phyloP scores from a whole-genome alignment of 2,113 vertebrate species.

The Daboia siamensis region DNA sequence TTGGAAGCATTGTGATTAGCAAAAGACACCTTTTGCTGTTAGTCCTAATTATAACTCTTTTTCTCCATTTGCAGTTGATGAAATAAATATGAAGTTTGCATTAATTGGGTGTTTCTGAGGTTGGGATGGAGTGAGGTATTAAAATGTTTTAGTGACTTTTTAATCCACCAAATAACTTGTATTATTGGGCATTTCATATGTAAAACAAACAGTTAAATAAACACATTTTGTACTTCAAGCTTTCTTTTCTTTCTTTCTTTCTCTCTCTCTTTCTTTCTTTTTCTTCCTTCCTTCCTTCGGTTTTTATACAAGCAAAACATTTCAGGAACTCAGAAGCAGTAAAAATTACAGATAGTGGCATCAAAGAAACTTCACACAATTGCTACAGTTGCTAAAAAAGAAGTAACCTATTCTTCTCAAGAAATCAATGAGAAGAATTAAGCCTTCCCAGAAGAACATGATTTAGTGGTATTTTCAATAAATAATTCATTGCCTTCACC shows the following conservation, averaged over 20 bases:
- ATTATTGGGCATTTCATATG: neutral
- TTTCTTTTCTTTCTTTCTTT: neutral
- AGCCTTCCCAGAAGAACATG: constrained; percentile 28
- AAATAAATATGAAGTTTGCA: neutral
- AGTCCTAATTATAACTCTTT: neutral
- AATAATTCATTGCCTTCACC: constrained; percentile 37
- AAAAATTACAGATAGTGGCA: neutral
- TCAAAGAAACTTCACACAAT: neutral
- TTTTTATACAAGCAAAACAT: fast-evolving
- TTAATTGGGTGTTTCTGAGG: neutral
- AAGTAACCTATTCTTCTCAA: constrained; percentile 16
- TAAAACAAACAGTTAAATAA: neutral
- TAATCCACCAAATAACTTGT: neutral
- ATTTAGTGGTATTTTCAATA: constrained; percentile 34
- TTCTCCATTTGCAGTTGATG: neutral
- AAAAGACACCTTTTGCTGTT: neutral
- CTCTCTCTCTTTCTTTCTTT: neutral
- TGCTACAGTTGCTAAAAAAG: neutral
- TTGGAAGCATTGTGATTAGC: neutral
- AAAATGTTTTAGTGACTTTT: neutral
- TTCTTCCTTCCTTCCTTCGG: neutral
- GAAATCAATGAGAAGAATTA: constrained; percentile 15
- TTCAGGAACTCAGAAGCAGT: neutral
- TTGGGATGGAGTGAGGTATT: neutral
- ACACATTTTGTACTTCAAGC: neutral